These are phyloP conservation scores for Noctua janthe DNA, from an alignment of 2,888 invertebrate genomes.

Conservation along the genomic window DNA sequence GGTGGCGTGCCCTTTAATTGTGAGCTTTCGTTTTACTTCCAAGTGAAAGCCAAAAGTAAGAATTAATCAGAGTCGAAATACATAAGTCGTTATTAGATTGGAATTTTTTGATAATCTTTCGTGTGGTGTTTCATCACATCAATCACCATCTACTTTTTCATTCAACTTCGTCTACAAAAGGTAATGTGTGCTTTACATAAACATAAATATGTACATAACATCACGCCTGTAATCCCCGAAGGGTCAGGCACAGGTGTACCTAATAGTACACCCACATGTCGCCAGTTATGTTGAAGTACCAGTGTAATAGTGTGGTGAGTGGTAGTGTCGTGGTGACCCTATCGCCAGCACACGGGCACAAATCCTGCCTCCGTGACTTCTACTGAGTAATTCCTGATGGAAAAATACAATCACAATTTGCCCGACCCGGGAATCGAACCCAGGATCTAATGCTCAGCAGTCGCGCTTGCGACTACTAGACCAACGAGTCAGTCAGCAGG, in stretches of 20 bases:
- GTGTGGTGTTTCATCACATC: neutral
- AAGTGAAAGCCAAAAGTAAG: conserved; percentile 39
- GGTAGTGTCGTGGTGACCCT: too few relatives aligned
- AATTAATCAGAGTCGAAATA: conserved; percentile 29
- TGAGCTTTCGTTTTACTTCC: conserved; percentile 47
- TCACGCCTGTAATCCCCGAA: neutral
- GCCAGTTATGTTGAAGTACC: too few relatives aligned
- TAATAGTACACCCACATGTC: too few relatives aligned
- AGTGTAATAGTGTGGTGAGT: too few relatives aligned
- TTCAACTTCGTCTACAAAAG: neutral
- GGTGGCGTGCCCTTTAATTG: too few relatives aligned
- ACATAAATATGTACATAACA: neutral
- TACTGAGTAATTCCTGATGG: too few relatives aligned
- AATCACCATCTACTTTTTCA: neutral
- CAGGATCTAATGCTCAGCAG: neutral
- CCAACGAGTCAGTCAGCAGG: too few relatives aligned
- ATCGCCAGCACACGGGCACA: too few relatives aligned
- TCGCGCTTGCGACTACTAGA: neutral
- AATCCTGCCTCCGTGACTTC: too few relatives aligned
- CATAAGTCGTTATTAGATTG: conserved; percentile 19
- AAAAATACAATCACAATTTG: too few relatives aligned
- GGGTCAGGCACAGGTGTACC: too few relatives aligned
- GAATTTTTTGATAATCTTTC: conserved; percentile 25
- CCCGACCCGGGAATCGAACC: neutral
- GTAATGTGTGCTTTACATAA: neutral